Base-by-base conservation (phyloP, 1,140 invertebrate genomes). In the Drosophila kohkoa region DNA sequence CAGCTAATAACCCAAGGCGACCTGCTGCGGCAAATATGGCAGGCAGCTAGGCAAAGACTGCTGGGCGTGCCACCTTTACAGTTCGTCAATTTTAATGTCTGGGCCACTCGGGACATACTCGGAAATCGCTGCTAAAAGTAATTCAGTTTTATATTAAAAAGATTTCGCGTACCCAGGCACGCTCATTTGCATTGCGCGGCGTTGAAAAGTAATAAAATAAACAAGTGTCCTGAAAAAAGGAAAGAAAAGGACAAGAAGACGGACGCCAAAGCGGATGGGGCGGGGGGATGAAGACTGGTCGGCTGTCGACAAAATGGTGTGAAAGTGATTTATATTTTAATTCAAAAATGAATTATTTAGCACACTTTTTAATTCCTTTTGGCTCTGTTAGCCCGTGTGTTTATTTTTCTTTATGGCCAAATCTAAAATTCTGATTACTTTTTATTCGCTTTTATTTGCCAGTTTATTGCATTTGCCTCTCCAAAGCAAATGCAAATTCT, bases 241-340 rank as follows among this genome's bases (percentile, higher is more conserved):
- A 54, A 63, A 51, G 59, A 57, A 87, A 72, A 79, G 77, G 70
- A 77, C 77, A 66, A 30, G 43, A 63, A 63, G 68, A 72, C 57
- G 78, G 82, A 70, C 54, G 58, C 65, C 10, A 48, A 16, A 11
- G 2, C 1, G n/a, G 10, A 6, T 32, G 30, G 7, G 1, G 30
- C 5, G 8, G 35, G 35, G 35, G 32, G 7, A 0, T 38, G 45
- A 5, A 32, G 8, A 15, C 3, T 76, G 45, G 43, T 45, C 52
- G 66, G 64, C 55, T 54, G 67, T 66, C 76, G 77, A 89, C 85
- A 89, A 89, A 89, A 89, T 89, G 85, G 85, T 89, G 85, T 89
- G 85, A 91, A 90, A 90, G 90, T 91, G 89, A 91, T 91, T 91
- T 91, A 91, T 91, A 86, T 91, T 91, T 90, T 90, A 91, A 91